Evolutionary conservation across 2,113 vertebrate species (phyloP).

Genomic region (Sminthopsis crassicaudata): DNA sequence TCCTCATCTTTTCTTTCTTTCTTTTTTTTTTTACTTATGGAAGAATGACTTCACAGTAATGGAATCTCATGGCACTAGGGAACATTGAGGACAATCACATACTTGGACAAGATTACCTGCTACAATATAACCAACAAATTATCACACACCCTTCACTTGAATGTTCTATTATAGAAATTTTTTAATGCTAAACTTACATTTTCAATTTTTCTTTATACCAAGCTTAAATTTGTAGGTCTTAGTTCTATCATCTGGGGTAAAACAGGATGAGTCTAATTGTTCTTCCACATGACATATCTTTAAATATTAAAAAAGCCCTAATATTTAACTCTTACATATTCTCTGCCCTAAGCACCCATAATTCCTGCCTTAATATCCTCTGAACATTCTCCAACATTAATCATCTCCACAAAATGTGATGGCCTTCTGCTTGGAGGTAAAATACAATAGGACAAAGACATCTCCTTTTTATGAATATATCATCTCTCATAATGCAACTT

Average conservation of each 20-base stretch:
- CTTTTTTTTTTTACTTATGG: neutral
- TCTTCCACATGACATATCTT: neutral
- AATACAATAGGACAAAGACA: neutral
- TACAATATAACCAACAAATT: neutral
- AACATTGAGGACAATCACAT: neutral
- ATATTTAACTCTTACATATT: neutral
- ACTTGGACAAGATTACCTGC: neutral
- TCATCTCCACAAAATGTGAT: neutral
- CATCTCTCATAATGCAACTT: neutral
- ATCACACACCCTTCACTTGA: neutral
- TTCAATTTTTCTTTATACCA: neutral
- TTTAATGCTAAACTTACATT: neutral
- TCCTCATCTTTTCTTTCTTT: neutral
- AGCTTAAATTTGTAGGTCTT: neutral
- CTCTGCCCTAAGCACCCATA: neutral
- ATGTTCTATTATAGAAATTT: neutral
- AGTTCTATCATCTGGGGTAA: neutral
- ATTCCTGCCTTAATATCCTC: neutral
- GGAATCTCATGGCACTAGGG: neutral
- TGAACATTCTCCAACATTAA: neutral
- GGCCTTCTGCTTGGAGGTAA: neutral
- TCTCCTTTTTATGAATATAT: neutral
- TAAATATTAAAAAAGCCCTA: neutral
- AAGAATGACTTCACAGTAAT: neutral
- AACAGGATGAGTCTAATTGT: neutral